phyloP scores from a whole-genome alignment of 92 coral and sea anemone species.

The Isaurus tuberculatus region DNA sequence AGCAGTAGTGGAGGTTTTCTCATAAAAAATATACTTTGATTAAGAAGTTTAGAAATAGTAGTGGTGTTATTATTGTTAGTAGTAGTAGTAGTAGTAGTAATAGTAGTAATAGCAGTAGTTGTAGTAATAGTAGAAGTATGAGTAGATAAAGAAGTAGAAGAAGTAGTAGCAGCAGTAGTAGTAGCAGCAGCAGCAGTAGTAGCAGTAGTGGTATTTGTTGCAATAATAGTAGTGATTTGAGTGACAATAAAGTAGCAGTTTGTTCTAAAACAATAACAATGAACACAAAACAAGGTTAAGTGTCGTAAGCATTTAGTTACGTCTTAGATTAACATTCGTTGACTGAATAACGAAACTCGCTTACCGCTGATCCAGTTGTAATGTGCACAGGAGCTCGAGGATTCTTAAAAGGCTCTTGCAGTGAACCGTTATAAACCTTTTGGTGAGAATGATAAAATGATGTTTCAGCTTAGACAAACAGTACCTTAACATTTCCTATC shows the following conservation, averaged over 20 bases:
- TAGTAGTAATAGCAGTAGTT: too few species aligned
- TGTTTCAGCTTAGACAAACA: too few species aligned
- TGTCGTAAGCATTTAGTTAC: background rate
- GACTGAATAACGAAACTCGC: background rate
- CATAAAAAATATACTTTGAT: background rate
- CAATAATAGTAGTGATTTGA: background rate
- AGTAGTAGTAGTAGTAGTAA: too few species aligned
- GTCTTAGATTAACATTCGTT: background rate
- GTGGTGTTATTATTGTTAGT: background rate
- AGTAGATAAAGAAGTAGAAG: too few species aligned
- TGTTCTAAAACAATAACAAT: background rate
- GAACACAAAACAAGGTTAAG: background rate
- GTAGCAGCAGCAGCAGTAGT: too few species aligned
- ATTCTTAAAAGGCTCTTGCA: conserved; percentile 84
- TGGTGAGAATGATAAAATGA: background rate
- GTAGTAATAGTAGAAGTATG: too few species aligned
- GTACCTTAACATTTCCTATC: too few species aligned
- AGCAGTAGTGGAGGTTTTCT: background rate
- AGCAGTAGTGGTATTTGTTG: background rate
- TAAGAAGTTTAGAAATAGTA: background rate
- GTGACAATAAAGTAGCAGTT: background rate
- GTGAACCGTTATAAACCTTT: conserved; percentile 86
- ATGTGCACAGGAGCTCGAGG: conserved; percentile 98
- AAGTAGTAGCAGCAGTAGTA: too few species aligned
- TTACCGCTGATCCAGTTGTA: conserved; percentile 98